Conservation (phyloP, 2,113 vertebrate species). For the Etia nguti region DNA sequence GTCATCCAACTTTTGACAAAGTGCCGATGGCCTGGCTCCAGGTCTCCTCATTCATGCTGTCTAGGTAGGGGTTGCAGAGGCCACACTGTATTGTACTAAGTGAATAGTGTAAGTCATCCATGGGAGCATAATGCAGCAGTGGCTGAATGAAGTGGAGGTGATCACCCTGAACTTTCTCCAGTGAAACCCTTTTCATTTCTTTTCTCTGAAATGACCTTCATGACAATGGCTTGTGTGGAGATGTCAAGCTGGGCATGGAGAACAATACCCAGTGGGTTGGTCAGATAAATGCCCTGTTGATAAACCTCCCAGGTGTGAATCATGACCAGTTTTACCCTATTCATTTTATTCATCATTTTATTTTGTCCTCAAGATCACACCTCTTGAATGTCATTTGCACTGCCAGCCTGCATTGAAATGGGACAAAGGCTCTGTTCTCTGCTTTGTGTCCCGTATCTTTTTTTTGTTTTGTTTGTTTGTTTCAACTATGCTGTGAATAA, state of each 20-base stretch:
- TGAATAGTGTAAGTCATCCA: constrained; percentile 36
- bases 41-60: constrained; percentile 28
- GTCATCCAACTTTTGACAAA: constrained; percentile 23
- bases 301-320: constrained; percentile 18
- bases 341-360: neutral
- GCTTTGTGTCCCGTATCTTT: neutral
- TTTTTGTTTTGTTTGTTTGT: neutral
- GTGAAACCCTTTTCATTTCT: constrained; percentile 40
- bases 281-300: constrained; percentile 32
- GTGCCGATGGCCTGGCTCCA: constrained; percentile 17
- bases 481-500: neutral
- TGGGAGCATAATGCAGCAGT: constrained; percentile 27
- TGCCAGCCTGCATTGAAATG: neutral
- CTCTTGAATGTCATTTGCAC: neutral
- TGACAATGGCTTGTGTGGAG: constrained; percentile 28
- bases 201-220: constrained; percentile 51
- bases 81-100: constrained; percentile 29
- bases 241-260: constrained; percentile 33
- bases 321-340: neutral
- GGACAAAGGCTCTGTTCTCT: neutral
- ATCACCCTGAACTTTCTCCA: constrained; percentile 52
- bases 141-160: constrained; percentile 36
- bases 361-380: neutral
- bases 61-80: constrained; percentile 10
- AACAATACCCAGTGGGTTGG: constrained; percentile 23